Evolutionary conservation across 2,888 invertebrate species (phyloP).

Genomic region (Philopedon plagiatum): DNA sequence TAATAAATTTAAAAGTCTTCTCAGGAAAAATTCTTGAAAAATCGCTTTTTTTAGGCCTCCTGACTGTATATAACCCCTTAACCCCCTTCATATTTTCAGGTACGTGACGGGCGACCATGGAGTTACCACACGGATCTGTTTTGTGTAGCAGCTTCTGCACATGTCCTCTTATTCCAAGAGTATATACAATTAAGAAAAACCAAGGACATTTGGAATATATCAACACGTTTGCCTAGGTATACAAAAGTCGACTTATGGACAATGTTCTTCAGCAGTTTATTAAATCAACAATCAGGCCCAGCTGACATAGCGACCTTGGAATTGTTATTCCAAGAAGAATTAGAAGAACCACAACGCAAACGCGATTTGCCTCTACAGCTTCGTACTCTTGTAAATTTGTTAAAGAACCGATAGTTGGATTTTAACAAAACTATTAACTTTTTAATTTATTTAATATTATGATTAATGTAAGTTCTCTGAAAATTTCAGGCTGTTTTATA

Average conservation of each 20-base stretch:
- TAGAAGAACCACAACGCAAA: constrained; percentile 57
- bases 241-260: constrained; percentile 83
- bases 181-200: constrained; percentile 81
- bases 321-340: constrained; percentile 58
- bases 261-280: constrained; percentile 82
- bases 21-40: no score
- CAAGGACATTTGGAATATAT: constrained; percentile 64
- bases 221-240: constrained; percentile 63
- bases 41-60: no score
- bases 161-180: constrained; percentile 88
- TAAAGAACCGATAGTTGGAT: constrained; percentile 64
- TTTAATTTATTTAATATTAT: constrained; percentile 35
- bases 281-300: constrained; percentile 74
- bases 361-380: constrained; percentile 58
- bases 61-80: no score
- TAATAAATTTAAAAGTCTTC: no score
- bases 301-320: constrained; percentile 61
- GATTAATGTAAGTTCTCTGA: constrained; percentile 38
- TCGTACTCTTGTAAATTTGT: constrained; percentile 62
- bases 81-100: constrained; percentile 22
- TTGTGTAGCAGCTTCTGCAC: constrained; percentile 89
- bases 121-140: constrained; percentile 94
- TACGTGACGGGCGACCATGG: constrained; percentile 85
- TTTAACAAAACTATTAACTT: constrained; percentile 16
- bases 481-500: constrained; percentile 48